phyloP scores from a whole-genome alignment of 2,113 vertebrate genomes.

The Otolemur garnettii region DNA sequence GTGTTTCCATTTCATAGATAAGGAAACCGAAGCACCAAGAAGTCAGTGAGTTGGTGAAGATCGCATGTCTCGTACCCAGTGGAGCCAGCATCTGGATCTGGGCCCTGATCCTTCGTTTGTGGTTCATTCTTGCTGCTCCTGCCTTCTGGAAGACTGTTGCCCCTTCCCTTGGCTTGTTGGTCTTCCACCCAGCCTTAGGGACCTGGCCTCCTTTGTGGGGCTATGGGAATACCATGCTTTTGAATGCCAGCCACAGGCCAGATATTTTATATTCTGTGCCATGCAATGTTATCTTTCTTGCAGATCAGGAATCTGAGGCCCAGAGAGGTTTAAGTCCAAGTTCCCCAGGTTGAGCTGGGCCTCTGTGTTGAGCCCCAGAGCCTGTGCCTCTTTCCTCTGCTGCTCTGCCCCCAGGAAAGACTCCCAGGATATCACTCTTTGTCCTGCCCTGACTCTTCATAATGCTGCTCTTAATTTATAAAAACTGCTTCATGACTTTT shows the following conservation, averaged over 20 bases:
- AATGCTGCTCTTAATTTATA: neutral
- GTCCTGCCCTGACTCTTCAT: neutral
- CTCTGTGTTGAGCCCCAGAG: neutral
- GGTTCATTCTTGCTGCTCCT: neutral
- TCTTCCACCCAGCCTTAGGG: neutral
- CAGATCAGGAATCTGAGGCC: neutral
- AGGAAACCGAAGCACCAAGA: neutral
- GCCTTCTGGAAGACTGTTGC: neutral
- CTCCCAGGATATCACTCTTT: neutral
- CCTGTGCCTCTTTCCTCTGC: neutral
- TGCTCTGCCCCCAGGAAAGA: neutral
- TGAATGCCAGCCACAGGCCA: neutral
- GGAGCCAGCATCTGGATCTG: neutral
- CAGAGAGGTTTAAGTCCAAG: neutral
- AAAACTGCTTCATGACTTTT: neutral
- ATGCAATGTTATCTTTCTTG: neutral
- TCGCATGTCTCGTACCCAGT: neutral
- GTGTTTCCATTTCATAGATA: neutral
- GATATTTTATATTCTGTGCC: neutral
- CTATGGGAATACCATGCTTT: neutral
- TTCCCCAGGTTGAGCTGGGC: neutral
- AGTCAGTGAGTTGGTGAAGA: neutral
- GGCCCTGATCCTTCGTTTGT: fast-evolving
- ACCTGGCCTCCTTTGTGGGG: neutral
- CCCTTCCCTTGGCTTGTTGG: neutral